Percentiles rank a stretch among this genome's conserved stretches.
These are phyloP conservation scores for Cerceris rybyensis DNA, from an alignment of 2,888 invertebrate genomes.

Conservation along the genomic window DNA sequence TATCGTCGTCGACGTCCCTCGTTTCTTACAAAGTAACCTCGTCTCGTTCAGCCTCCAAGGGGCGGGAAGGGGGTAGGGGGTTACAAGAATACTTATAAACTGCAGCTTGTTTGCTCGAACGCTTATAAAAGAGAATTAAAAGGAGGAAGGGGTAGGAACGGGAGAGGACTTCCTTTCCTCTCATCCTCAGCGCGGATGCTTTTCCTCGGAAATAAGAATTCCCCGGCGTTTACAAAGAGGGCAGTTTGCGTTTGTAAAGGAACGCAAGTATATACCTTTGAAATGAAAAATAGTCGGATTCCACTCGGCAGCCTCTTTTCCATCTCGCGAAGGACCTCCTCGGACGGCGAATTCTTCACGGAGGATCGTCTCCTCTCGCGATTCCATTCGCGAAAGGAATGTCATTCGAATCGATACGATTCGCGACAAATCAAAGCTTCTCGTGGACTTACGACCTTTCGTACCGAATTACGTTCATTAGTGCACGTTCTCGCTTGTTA, in stretches of 20 bases:
- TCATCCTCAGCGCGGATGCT: conserved; percentile 20
- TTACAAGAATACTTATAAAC: conserved; percentile 59
- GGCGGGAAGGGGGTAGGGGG: no score
- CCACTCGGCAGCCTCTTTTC: conserved; percentile 6
- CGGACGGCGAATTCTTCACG: conserved; percentile 14
- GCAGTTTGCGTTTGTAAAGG: conserved; percentile 33
- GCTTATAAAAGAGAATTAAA: conserved; percentile 64
- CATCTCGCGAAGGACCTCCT: conserved; percentile 25
- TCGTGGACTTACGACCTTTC: conserved; percentile 53
- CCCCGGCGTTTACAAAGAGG: conserved; percentile 55
- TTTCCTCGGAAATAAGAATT: conserved; percentile 59
- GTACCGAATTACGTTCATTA: conserved; percentile 73
- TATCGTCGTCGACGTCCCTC: conserved; percentile 31
- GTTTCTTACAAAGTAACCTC: conserved; percentile 41
- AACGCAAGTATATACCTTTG: conserved; percentile 36
- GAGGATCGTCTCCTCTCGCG: conserved; percentile 1
- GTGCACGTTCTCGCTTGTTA: conserved; percentile 64
- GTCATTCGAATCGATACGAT: background rate
- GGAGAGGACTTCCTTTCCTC: background rate
- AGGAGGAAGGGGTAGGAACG: conserved; percentile 6
- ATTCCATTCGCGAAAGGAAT: background rate
- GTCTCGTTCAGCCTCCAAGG: conserved; percentile 39
- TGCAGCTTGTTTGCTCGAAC: conserved; percentile 60
- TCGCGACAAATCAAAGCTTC: conserved; percentile 34
- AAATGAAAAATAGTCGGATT: conserved; percentile 45